phyloP scores from a whole-genome alignment of 2,797 vertebrate species.

The Sebastes diploproa region DNA sequence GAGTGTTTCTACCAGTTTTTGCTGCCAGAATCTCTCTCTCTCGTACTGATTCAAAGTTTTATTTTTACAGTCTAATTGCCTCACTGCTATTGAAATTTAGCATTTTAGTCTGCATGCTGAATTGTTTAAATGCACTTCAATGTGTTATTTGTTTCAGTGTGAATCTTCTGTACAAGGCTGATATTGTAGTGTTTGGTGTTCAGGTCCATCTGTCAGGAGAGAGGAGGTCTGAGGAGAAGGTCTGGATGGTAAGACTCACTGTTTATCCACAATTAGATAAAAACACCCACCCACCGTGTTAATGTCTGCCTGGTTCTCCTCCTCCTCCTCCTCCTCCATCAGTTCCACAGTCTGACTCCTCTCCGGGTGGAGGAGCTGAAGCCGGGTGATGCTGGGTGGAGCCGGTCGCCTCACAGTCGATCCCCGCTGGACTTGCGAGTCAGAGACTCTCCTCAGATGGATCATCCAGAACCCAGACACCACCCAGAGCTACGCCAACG shows the following conservation, averaged over 20 bases:
- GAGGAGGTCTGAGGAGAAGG: slow-evolving; percentile 52
- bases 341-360: slow-evolving; percentile 78
- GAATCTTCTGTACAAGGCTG: not conserved
- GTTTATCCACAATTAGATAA: not conserved
- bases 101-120: not conserved
- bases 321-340: not conserved
- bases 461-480: slow-evolving; percentile 36
- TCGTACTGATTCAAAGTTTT: not conserved
- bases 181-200: not conserved
- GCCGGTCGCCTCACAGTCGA: slow-evolving; percentile 32
- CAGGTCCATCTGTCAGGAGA: slow-evolving; percentile 61
- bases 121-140: not conserved
- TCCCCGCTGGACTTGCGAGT: slow-evolving; percentile 22
- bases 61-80: not conserved
- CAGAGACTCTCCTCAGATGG: slow-evolving; percentile 58
- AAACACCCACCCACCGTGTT: not conserved
- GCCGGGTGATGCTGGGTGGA: slow-evolving; percentile 42
- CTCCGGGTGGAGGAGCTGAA: slow-evolving; percentile 63
- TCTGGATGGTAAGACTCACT: slow-evolving; percentile 68
- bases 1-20: not conserved
- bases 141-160: not conserved
- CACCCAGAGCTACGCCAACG: slow-evolving; percentile 19
- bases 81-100: not conserved
- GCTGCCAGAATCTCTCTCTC: not conserved
- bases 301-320: not conserved